phyloP scores from a whole-genome alignment of 2,113 vertebrate genomes.

The Mesoclemmys tuberculata region DNA sequence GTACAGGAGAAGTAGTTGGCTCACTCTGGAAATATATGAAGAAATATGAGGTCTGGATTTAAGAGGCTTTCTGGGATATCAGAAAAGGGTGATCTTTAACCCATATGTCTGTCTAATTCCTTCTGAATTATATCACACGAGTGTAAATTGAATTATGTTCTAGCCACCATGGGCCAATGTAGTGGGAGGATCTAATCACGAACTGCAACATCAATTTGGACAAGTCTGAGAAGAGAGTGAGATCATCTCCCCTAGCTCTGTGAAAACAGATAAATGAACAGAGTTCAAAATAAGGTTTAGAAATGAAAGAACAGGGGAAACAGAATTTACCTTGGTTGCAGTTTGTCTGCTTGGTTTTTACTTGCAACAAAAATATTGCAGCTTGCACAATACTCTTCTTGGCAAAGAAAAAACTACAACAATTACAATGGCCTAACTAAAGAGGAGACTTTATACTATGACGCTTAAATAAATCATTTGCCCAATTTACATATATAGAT shows the following conservation, averaged over 20 bases:
- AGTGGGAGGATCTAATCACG: background rate
- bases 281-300: background rate
- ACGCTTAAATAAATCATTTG: background rate
- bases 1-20: background rate
- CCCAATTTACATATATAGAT: background rate
- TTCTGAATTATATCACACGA: background rate
- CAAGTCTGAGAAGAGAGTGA: background rate
- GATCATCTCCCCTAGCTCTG: background rate
- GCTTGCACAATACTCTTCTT: background rate
- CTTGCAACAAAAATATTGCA: slow-evolving; percentile 5
- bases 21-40: background rate
- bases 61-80: background rate
- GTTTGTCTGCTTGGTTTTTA: background rate
- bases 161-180: background rate
- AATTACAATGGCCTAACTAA: background rate
- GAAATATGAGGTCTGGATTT: background rate
- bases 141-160: background rate
- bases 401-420: background rate
- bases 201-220: background rate
- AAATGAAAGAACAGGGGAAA: background rate
- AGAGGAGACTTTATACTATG: background rate
- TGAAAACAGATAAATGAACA: background rate
- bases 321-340: background rate
- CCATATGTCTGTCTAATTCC: background rate
- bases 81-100: background rate